Evolutionary conservation across 2,797 vertebrate genomes (phyloP).

Genomic region (Lithobates sylvaticus): DNA sequence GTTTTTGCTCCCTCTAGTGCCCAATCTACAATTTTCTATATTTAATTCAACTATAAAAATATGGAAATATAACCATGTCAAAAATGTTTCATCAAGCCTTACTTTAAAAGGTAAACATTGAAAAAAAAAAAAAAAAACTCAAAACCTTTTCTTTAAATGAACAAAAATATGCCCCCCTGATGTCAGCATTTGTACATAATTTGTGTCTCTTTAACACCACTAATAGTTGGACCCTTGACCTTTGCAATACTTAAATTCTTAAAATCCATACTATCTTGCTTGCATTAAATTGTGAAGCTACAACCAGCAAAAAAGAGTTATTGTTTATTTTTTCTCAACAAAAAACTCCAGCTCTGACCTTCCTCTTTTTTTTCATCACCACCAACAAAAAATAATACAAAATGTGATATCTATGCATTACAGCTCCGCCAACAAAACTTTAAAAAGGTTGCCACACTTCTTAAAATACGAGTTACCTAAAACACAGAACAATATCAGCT

Average conservation of each 20-base stretch:
- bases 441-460: background rate
- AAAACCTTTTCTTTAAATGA: no score
- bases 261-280: background rate
- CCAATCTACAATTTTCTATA: no score
- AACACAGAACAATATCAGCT: background rate
- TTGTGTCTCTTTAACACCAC: background rate
- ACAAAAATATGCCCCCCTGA: no score
- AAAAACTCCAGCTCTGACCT: background rate
- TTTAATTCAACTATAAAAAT: no score
- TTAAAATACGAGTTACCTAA: background rate
- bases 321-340: background rate
- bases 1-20: no score
- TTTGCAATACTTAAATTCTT: background rate
- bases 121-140: no score
- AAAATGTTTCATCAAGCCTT: no score
- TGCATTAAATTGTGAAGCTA: background rate
- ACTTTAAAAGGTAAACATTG: no score
- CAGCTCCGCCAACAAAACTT: background rate
- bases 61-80: no score
- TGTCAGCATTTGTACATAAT: background rate
- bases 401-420: background rate
- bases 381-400: slow-evolving; percentile 7
- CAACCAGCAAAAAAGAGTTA: background rate
- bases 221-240: background rate
- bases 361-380: background rate